Conservation (phyloP, 2,888 invertebrate species). For the Trichopoda pennipes region DNA sequence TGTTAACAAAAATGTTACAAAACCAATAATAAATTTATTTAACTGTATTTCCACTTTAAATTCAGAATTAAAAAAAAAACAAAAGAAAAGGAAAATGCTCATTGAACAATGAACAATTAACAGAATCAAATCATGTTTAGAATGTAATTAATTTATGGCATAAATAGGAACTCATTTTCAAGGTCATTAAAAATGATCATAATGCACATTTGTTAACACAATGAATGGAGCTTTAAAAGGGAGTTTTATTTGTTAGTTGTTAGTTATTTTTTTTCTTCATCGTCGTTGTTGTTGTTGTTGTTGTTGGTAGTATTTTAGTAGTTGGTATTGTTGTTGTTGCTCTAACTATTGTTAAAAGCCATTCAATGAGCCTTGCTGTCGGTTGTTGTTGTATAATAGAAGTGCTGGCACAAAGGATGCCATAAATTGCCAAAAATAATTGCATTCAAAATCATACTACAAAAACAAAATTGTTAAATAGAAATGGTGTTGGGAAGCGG, state of each 20-base stretch:
- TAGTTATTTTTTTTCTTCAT: not conserved
- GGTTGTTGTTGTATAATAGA: slow-evolving; percentile 23
- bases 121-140: slow-evolving; percentile 59
- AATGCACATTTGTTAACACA: slow-evolving; percentile 19
- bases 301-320: not conserved
- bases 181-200: slow-evolving; percentile 78
- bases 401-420: slow-evolving; percentile 62
- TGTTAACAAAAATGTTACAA: not conserved
- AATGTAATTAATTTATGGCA: slow-evolving; percentile 58
- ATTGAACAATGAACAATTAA: slow-evolving; percentile 57
- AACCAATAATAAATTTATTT: not conserved
- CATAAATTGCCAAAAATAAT: slow-evolving; percentile 67
- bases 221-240: slow-evolving; percentile 21
- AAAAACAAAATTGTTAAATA: slow-evolving; percentile 8
- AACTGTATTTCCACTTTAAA: not conserved
- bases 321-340: slow-evolving; percentile 13
- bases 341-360: slow-evolving; percentile 51
- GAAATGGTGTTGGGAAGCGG: not conserved
- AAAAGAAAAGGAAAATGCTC: not conserved
- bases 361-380: slow-evolving; percentile 1
- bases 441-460: slow-evolving; percentile 54
- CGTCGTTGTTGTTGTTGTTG: not conserved
- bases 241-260: slow-evolving; percentile 27
- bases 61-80: not conserved
- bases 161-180: slow-evolving; percentile 78